A percentile compares a stretch with the other conserved stretches of the same genome.
Conservation (phyloP, 2,113 vertebrate species). For the Hipposideros armiger region DNA sequence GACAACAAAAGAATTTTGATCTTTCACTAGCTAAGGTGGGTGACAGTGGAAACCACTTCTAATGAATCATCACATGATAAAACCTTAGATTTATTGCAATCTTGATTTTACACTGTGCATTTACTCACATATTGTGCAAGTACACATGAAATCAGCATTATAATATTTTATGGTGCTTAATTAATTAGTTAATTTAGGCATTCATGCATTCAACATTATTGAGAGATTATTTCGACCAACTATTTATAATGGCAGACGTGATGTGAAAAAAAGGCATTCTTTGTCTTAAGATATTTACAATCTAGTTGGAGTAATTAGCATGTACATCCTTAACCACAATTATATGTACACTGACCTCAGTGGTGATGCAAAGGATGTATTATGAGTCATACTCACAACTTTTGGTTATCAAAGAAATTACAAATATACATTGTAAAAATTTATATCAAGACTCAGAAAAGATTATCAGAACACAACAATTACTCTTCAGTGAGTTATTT, state of each 20-base stretch:
- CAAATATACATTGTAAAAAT: background rate
- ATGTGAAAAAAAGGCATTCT: background rate
- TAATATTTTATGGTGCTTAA: background rate
- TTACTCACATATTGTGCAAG: background rate
- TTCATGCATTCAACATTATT: background rate
- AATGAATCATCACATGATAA: background rate
- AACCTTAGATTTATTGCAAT: background rate
- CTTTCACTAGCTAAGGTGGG: background rate
- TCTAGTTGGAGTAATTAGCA: background rate
- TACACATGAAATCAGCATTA: background rate
- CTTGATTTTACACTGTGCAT: background rate
- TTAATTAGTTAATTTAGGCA: background rate
- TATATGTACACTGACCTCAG: background rate
- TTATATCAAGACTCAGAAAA: background rate
- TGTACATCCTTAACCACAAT: background rate
- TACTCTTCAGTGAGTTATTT: background rate
- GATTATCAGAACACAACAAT: background rate
- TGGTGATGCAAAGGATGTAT: background rate
- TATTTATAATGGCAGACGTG: background rate
- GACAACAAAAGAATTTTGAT: background rate
- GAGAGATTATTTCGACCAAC: background rate
- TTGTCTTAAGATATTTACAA: background rate
- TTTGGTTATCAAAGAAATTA: background rate
- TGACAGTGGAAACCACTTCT: background rate
- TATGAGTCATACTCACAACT: background rate